phyloP scores from a whole-genome alignment of 2,797 vertebrate species.

The Momotus momota region DNA sequence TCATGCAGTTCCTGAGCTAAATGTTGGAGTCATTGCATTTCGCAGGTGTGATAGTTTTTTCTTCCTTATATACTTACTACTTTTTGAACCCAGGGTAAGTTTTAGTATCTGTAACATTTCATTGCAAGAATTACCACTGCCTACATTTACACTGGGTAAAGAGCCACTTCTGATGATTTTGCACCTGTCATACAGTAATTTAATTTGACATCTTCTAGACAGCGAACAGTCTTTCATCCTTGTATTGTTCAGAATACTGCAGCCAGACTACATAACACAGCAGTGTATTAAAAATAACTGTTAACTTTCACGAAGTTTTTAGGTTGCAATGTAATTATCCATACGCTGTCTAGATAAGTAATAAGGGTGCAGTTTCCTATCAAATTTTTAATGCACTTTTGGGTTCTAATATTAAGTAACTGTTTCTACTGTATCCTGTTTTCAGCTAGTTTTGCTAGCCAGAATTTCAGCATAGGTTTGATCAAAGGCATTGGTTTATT shows the following conservation, averaged over 20 bases:
- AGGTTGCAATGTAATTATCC: neutral
- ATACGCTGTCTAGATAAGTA: neutral
- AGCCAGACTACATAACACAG: neutral
- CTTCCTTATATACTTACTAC: neutral
- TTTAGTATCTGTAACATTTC: neutral
- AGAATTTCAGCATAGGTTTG: constrained; percentile 8
- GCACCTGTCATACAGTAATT: neutral
- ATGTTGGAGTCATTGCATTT: neutral
- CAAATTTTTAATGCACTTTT: neutral
- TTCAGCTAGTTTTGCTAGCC: neutral
- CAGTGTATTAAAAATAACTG: neutral
- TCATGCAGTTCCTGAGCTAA: neutral
- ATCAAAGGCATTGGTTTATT: constrained; percentile 51
- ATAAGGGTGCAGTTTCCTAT: neutral
- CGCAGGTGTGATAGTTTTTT: neutral
- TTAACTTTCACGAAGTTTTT: neutral
- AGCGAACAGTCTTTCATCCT: neutral
- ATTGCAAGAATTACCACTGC: neutral
- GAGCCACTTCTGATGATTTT: neutral
- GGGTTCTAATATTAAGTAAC: neutral
- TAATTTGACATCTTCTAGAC: neutral
- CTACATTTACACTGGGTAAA: neutral
- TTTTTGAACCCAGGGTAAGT: neutral
- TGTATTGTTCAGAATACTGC: neutral
- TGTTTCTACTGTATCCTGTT: neutral